Percentiles rank a stretch among this genome's conserved stretches.
Conservation (phyloP, 2,888 invertebrate genomes). For the Notodonta dromedarius region DNA sequence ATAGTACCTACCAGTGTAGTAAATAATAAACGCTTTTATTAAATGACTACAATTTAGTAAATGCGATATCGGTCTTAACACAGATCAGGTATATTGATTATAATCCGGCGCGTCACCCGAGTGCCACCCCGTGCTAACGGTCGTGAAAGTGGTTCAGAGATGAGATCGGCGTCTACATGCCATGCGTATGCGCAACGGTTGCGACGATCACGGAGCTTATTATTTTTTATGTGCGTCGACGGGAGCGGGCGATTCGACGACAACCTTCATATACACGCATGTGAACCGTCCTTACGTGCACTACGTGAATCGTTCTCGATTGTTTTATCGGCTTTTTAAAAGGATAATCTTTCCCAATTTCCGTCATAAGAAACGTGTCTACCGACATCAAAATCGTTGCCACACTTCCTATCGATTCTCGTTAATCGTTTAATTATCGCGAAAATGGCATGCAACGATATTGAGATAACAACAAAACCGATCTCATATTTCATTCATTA, state of each 20-base stretch:
- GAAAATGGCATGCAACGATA: not conserved
- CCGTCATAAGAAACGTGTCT: not conserved
- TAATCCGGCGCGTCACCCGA: slow-evolving; percentile 50
- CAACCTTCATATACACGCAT: not conserved
- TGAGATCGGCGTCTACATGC: slow-evolving; percentile 58
- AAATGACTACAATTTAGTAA: too few species aligned
- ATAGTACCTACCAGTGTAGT: too few species aligned
- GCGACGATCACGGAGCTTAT: slow-evolving; percentile 74
- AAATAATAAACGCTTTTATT: too few species aligned
- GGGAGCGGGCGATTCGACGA: slow-evolving; percentile 34
- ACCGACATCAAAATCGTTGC: not conserved
- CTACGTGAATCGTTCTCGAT: not conserved
- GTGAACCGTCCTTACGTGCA: not conserved
- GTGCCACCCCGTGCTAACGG: slow-evolving; percentile 51
- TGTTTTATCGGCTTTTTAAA: not conserved
- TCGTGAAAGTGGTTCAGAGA: slow-evolving; percentile 67
- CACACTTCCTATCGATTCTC: slow-evolving; percentile 30
- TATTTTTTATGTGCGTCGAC: slow-evolving; percentile 79
- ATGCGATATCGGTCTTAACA: not conserved
- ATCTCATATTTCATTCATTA: slow-evolving; percentile 10
- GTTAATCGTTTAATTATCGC: slow-evolving; percentile 15
- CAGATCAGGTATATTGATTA: slow-evolving; percentile 12
- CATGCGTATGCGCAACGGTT: slow-evolving; percentile 44
- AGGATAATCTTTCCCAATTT: not conserved
- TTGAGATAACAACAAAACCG: slow-evolving; percentile 21